Conservation (phyloP, 2,797 vertebrate genomes). For the Triplophysa bombifrons region DNA sequence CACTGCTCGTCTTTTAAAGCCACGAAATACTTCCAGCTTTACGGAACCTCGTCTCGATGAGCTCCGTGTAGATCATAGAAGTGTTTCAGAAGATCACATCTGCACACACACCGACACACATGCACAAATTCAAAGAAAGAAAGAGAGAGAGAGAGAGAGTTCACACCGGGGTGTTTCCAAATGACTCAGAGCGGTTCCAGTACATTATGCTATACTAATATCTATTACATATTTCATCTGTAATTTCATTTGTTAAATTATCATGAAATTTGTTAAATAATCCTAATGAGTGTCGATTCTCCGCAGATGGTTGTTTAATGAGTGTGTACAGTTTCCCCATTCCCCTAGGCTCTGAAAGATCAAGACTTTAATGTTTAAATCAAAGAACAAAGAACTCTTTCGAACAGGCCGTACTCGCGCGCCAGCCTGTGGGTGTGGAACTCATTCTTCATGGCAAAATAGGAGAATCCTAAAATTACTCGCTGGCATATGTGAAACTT, state of each 20-base stretch:
- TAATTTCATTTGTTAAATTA: slow-evolving; percentile 36
- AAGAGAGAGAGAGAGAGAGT: neutral
- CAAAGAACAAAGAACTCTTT: slow-evolving; percentile 38
- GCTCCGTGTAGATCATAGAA: slow-evolving; percentile 31
- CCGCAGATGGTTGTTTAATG: slow-evolving; percentile 44
- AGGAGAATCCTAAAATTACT: slow-evolving; percentile 12
- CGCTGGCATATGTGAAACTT: neutral
- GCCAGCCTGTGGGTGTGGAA: neutral
- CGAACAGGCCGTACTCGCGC: neutral
- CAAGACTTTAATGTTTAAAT: slow-evolving; percentile 50
- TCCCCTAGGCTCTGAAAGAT: slow-evolving; percentile 41
- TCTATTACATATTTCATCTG: slow-evolving; percentile 26
- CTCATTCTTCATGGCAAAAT: slow-evolving; percentile 17
- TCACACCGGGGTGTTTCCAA: neutral
- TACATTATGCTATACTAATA: slow-evolving; percentile 17
- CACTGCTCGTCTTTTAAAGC: slow-evolving; percentile 37
- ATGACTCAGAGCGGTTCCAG: slow-evolving; percentile 2
- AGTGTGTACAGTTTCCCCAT: slow-evolving; percentile 37
- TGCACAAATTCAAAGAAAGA: slow-evolving; percentile 12
- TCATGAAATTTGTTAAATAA: slow-evolving; percentile 39
- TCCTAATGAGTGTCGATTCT: slow-evolving; percentile 36
- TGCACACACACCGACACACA: neutral
- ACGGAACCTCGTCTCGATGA: slow-evolving; percentile 27
- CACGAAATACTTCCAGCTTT: slow-evolving; percentile 48
- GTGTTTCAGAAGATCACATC: slow-evolving; percentile 17